Conservation (phyloP, 2,797 vertebrate genomes). For the Sitta carolinensis region DNA sequence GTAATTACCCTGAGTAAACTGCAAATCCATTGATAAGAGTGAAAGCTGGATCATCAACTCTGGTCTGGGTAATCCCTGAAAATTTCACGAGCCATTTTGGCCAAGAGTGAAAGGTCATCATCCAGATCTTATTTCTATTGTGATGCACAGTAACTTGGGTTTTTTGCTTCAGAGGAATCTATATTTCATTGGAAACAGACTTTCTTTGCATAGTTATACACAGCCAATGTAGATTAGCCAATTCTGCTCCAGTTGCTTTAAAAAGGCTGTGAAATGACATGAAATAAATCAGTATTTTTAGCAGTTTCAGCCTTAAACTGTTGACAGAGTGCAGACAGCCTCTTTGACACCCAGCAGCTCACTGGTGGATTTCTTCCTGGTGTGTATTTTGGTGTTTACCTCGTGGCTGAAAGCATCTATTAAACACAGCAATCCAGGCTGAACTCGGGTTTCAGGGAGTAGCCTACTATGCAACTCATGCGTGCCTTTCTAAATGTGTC, state of each 20-base stretch:
- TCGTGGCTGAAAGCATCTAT: neutral
- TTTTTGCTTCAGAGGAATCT: neutral
- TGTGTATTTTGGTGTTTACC: neutral
- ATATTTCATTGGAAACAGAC: neutral
- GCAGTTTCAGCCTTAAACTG: slow-evolving; percentile 12
- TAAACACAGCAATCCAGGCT: neutral
- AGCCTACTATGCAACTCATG: neutral
- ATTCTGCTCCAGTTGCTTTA: slow-evolving; percentile 18
- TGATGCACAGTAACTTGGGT: neutral
- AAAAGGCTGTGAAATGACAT: neutral
- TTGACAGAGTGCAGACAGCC: slow-evolving; percentile 13
- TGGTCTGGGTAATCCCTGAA: neutral
- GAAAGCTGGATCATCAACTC: neutral
- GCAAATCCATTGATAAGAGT: neutral
- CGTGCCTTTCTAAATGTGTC: neutral
- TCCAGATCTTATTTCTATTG: neutral
- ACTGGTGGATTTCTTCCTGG: neutral
- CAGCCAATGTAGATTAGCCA: neutral
- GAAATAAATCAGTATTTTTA: slow-evolving; percentile 14
- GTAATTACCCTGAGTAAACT: neutral
- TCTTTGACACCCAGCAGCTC: neutral
- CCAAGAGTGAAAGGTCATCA: neutral
- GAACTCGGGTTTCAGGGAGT: neutral
- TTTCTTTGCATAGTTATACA: neutral
- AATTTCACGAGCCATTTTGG: neutral